Evolutionary conservation across 2,888 invertebrate genomes (phyloP).

Genomic region (Cephus rjabovi): DNA sequence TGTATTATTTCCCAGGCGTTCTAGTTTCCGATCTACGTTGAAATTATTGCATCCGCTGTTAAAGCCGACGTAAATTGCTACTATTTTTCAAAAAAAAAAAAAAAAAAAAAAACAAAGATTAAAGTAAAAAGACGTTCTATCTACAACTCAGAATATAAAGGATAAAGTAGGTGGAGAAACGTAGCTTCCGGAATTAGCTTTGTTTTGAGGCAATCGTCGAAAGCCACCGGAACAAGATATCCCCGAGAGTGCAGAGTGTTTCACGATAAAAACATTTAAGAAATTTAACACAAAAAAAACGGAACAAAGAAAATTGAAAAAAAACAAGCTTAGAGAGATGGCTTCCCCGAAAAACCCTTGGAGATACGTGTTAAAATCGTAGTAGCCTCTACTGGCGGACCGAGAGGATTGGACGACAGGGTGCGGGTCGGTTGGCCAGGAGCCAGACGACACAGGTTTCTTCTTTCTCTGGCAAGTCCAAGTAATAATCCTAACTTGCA

Average conservation of each 20-base stretch:
- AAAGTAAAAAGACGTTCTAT: not conserved
- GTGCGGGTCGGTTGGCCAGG: constrained; percentile 45
- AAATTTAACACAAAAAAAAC: not conserved
- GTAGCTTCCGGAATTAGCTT: not conserved
- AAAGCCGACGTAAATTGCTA: constrained; percentile 43
- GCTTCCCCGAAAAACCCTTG: not conserved
- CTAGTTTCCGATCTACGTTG: constrained; percentile 41
- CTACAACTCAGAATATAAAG: not conserved
- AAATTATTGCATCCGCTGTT: constrained; percentile 39
- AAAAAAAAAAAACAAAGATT: not conserved
- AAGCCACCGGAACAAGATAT: not conserved
- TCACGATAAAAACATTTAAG: not conserved
- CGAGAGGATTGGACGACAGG: constrained; percentile 28
- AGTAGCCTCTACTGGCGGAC: constrained; percentile 39
- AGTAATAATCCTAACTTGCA: constrained; percentile 64
- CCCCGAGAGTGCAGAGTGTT: not conserved
- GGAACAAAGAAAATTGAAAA: not conserved
- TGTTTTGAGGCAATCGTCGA: not conserved
- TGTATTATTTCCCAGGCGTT: constrained; percentile 50
- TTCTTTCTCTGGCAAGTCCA: constrained; percentile 20
- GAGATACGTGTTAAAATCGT: constrained; percentile 40
- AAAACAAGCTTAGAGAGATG: not conserved
- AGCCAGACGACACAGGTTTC: constrained; percentile 46
- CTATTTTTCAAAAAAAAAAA: not conserved
- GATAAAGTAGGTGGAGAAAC: not conserved